A percentile compares a stretch with the other conserved stretches of the same genome.
Conservation (phyloP, 2,888 invertebrate species). For the Megamerina dolium region DNA sequence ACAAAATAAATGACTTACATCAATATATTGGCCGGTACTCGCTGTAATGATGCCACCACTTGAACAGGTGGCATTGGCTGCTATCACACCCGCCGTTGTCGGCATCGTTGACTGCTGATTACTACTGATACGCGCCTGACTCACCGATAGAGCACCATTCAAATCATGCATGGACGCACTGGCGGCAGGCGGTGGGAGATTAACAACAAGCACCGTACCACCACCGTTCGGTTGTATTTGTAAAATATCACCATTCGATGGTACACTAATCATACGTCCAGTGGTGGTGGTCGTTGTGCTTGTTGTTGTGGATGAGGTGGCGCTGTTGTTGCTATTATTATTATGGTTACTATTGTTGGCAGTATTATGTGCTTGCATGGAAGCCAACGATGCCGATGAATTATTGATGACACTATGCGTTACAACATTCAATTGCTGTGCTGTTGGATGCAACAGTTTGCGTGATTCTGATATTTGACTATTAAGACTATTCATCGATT, state of each 20-base stretch:
- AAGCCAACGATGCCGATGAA: slow-evolving; percentile 23
- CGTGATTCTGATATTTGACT: slow-evolving; percentile 43
- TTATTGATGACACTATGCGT: slow-evolving; percentile 31
- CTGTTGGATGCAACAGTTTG: slow-evolving; percentile 28
- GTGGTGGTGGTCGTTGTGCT: slow-evolving; percentile 29
- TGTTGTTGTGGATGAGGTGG: too few relatives aligned
- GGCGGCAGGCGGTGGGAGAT: slow-evolving; percentile 62
- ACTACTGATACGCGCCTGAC: slow-evolving; percentile 21
- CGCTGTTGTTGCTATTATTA: slow-evolving; percentile 19
- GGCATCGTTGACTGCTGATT: slow-evolving; percentile 18
- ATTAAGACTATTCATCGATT: slow-evolving; percentile 51
- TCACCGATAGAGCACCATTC: slow-evolving; percentile 27
- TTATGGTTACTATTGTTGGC: slow-evolving; percentile 23
- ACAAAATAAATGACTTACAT: slow-evolving; percentile 46
- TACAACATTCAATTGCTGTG: slow-evolving; percentile 31
- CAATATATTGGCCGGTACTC: slow-evolving; percentile 54
- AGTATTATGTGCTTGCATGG: slow-evolving; percentile 19
- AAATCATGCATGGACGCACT: slow-evolving; percentile 31
- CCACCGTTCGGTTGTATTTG: slow-evolving; percentile 56
- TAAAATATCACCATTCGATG: slow-evolving; percentile 54
- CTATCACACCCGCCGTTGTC: slow-evolving; percentile 38
- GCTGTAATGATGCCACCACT: slow-evolving; percentile 52
- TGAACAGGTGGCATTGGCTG: slow-evolving; percentile 37
- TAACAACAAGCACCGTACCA: slow-evolving; percentile 75
- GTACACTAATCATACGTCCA: slow-evolving; percentile 51